Evolutionary conservation across 2,888 invertebrate genomes (phyloP).

Genomic region (Calliphora vomitoria): DNA sequence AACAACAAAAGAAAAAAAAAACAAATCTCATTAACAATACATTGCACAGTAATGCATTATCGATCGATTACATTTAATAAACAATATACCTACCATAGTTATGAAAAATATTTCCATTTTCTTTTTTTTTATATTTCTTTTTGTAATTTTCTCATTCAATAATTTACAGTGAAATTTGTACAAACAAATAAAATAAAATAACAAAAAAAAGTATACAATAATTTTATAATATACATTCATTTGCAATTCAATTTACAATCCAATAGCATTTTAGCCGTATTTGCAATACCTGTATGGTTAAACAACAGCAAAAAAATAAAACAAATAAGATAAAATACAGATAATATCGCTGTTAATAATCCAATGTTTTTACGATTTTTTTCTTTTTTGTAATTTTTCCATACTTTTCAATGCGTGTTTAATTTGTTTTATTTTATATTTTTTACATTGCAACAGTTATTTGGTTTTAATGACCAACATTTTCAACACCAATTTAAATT

Average conservation of each 20-base stretch:
- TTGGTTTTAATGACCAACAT: conserved; percentile 59
- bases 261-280: conserved; percentile 43
- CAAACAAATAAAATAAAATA: conserved; percentile 27
- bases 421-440: conserved; percentile 7
- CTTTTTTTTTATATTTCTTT: not conserved
- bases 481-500: conserved; percentile 44
- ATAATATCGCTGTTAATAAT: conserved; percentile 64
- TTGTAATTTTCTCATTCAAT: conserved; percentile 22
- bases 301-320: conserved; percentile 5
- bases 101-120: not conserved
- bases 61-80: conserved; percentile 69
- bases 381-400: conserved; percentile 4
- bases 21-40: conserved; percentile 70
- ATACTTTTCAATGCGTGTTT: conserved; percentile 26
- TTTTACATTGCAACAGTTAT: conserved; percentile 47
- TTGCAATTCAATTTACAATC: conserved; percentile 48
- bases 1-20: conserved; percentile 46
- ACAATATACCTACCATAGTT: not conserved
- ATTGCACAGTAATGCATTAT: conserved; percentile 65
- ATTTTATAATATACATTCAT: conserved; percentile 38
- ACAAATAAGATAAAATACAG: conserved; percentile 19
- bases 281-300: conserved; percentile 10
- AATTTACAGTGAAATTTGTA: conserved; percentile 41
- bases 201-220: conserved; percentile 15
- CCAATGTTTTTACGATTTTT: too few species aligned